Percentiles rank a stretch among this genome's conserved stretches.
Evolutionary conservation across 1,140 invertebrate genomes (phyloP).

Genomic region (Rhagoletis pomonella): DNA sequence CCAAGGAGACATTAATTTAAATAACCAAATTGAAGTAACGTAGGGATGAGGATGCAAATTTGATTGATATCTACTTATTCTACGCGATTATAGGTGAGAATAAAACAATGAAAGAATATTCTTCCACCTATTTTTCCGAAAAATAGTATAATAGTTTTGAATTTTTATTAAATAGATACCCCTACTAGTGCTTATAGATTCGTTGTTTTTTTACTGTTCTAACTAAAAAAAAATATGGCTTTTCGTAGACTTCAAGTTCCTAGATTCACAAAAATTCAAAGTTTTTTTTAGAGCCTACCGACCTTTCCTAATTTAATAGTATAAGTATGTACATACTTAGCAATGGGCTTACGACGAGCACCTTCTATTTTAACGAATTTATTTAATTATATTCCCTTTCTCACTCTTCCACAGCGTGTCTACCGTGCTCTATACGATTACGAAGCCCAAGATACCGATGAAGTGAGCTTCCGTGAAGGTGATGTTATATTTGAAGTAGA

Average conservation of each 20-base stretch:
- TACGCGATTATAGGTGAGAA: conserved; percentile 4
- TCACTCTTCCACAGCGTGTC: conserved; percentile 79
- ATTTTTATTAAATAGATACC: not conserved
- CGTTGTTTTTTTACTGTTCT: too few species aligned
- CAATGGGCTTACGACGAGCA: too few species aligned
- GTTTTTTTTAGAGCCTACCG: too few species aligned
- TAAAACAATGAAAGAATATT: not conserved
- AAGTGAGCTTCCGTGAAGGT: conserved; percentile 96
- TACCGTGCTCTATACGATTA: conserved; percentile 98
- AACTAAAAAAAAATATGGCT: too few species aligned
- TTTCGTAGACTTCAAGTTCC: too few species aligned
- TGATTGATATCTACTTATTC: not conserved
- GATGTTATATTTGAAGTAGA: conserved; percentile 97
- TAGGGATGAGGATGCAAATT: not conserved
- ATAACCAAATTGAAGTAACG: not conserved
- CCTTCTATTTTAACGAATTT: not conserved
- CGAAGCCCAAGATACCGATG: conserved; percentile 95
- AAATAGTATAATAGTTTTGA: not conserved
- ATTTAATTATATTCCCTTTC: not conserved
- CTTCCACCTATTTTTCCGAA: not conserved
- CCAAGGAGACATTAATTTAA: conserved; percentile 37
- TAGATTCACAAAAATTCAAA: too few species aligned
- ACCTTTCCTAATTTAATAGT: too few species aligned
- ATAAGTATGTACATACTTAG: too few species aligned
- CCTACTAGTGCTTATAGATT: not conserved